A percentile compares a stretch with the other conserved stretches of the same genome.
Conservation (phyloP, 2,797 vertebrate species). For the Huso huso region DNA sequence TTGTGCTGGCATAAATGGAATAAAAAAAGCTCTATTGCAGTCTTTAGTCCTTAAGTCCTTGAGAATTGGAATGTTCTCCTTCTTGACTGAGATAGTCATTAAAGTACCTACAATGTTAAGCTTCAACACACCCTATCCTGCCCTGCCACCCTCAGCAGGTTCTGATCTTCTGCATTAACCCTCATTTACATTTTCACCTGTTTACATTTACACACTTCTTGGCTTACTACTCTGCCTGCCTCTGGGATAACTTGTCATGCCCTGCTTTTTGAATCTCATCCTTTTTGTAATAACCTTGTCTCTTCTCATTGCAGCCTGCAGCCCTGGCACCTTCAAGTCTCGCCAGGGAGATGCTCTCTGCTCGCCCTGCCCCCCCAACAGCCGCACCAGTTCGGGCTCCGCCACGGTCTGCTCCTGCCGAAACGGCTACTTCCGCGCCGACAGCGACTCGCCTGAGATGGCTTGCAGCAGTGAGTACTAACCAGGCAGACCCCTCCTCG, state of each 20-base stretch:
- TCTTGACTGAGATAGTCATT: too few species aligned
- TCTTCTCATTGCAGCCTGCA: conserved; percentile 62
- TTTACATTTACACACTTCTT: background rate
- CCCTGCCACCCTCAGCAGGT: too few species aligned
- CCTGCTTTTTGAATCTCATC: background rate
- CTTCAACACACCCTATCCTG: too few species aligned
- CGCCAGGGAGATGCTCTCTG: conserved; percentile 80
- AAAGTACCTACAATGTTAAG: too few species aligned
- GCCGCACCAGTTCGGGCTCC: conserved; percentile 74
- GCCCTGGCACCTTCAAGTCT: conserved; percentile 84
- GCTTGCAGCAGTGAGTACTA: conserved; percentile 81
- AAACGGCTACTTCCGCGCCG: conserved; percentile 81
- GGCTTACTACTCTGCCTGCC: background rate
- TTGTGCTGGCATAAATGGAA: too few species aligned
- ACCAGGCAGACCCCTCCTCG: conserved; percentile 45
- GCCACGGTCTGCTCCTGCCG: conserved; percentile 81
- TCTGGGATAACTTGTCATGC: conserved; percentile 2
- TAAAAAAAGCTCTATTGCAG: too few species aligned
- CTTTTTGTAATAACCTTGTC: conserved; percentile 3
- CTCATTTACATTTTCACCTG: too few species aligned
- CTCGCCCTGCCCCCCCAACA: conserved; percentile 81
- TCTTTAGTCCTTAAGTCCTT: too few species aligned
- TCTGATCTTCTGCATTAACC: too few species aligned
- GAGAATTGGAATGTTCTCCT: too few species aligned
- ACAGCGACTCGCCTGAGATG: conserved; percentile 74